A percentile compares a stretch with the other conserved stretches of the same genome.
Evolutionary conservation across 23 tunicate species (phyloP).

Genomic region (Phallusia fumigata): DNA sequence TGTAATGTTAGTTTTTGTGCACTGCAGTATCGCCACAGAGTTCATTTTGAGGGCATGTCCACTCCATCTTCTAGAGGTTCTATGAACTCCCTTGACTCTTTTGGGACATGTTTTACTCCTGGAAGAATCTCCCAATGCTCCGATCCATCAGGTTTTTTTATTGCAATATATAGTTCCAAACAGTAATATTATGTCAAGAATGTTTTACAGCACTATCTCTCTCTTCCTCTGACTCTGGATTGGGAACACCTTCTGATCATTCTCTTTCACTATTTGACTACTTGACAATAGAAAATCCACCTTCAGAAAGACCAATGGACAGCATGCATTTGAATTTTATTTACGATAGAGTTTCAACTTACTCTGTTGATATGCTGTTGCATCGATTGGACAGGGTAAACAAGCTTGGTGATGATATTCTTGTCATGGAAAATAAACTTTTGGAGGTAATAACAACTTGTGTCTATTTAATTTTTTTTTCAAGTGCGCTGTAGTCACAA

Average conservation of each 20-base stretch:
- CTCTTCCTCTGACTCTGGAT: slow-evolving; percentile 73
- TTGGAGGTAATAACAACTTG: slow-evolving; percentile 50
- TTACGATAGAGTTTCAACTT: slow-evolving; percentile 65
- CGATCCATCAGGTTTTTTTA: slow-evolving; percentile 70
- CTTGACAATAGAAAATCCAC: slow-evolving; percentile 80
- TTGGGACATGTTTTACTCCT: slow-evolving; percentile 84
- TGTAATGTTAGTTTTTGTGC: not conserved
- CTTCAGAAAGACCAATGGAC: slow-evolving; percentile 82
- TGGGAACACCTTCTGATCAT: slow-evolving; percentile 64
- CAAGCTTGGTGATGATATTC: slow-evolving; percentile 66
- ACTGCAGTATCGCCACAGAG: slow-evolving; percentile 81
- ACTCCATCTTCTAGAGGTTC: slow-evolving; percentile 82
- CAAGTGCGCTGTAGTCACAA: too few relatives aligned
- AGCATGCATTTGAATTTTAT: slow-evolving; percentile 69
- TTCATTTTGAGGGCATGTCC: slow-evolving; percentile 93
- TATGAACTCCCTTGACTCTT: slow-evolving; percentile 65
- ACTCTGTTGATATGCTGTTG: slow-evolving; percentile 96
- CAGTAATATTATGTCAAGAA: not conserved
- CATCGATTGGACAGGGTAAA: slow-evolving; percentile 67
- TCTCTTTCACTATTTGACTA: slow-evolving; percentile 82
- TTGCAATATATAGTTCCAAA: not conserved
- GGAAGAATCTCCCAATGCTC: slow-evolving; percentile 92
- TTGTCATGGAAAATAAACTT: slow-evolving; percentile 48
- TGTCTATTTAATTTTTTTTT: too few relatives aligned
- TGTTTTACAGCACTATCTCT: slow-evolving; percentile 58